Evolutionary conservation across 2,797 vertebrate species (phyloP).

Genomic region (Anguilla obscura): DNA sequence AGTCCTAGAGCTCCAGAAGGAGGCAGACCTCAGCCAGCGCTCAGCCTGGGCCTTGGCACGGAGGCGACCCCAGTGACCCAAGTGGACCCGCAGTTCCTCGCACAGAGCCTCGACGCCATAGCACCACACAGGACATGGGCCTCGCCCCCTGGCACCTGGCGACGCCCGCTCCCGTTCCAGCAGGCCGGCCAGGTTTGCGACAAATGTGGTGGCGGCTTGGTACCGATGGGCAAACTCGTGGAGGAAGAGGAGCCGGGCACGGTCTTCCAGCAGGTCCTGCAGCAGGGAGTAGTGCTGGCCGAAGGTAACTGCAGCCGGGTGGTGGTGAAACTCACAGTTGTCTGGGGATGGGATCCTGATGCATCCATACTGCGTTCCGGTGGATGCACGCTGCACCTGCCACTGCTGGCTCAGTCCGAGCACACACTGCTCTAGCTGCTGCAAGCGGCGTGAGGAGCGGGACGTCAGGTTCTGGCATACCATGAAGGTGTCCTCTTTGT

Average conservation of each 20-base stretch:
- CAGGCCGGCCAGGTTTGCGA: slow-evolving; percentile 54
- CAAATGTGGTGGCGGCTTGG: slow-evolving; percentile 48
- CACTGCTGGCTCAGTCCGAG: slow-evolving; percentile 57
- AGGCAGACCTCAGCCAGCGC: slow-evolving; percentile 46
- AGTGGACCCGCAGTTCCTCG: slow-evolving; percentile 66
- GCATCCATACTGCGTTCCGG: slow-evolving; percentile 38
- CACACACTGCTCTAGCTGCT: slow-evolving; percentile 59
- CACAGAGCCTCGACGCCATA: slow-evolving; percentile 53
- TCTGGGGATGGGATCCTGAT: slow-evolving; percentile 46
- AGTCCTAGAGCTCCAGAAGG: slow-evolving; percentile 42
- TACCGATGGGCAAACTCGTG: slow-evolving; percentile 64
- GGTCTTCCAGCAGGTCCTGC: slow-evolving; percentile 64
- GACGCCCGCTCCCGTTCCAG: slow-evolving; percentile 50
- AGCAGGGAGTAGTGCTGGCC: slow-evolving; percentile 59
- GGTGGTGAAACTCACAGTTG: slow-evolving; percentile 51
- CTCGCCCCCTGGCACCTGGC: neutral
- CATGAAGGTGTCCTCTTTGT: slow-evolving; percentile 58
- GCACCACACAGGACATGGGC: slow-evolving; percentile 41
- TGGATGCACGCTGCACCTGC: slow-evolving; percentile 45
- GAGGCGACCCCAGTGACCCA: slow-evolving; percentile 68
- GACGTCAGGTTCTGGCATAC: slow-evolving; percentile 58
- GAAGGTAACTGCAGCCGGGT: slow-evolving; percentile 48
- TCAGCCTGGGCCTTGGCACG: slow-evolving; percentile 60
- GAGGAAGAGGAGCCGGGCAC: slow-evolving; percentile 65
- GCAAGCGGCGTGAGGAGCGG: slow-evolving; percentile 59